Evolutionary conservation across 2,888 invertebrate genomes (phyloP), one percentile per base, ranked within the genome.

Genomic region (Onthophagus sagittarius): DNA sequence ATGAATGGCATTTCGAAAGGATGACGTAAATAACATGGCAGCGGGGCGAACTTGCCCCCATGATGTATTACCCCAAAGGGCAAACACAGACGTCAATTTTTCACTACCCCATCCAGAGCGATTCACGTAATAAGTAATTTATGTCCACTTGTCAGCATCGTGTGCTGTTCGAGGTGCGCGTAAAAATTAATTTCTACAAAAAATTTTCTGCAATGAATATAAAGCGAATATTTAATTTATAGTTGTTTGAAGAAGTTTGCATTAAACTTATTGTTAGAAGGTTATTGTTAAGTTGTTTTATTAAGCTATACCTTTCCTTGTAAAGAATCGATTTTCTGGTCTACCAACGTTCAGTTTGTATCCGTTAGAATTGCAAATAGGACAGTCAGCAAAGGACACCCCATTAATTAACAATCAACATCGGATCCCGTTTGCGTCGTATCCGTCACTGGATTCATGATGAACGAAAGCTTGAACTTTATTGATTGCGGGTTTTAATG

Each of bases 1-100:
- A 67, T 32, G 23, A 23, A 67, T 67, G 67, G 67, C 67, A 67
- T 67, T 67, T 67, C 67, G 67, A 67, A 67, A 67, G 67, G 67
- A 67, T 23, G 67, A 67, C 67, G 32, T 67, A 67, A 67, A 67
- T 67, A 31, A 67, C 67, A 31, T 67, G 67, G 23, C 23, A n/a
- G 23, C 23, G 23, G 23, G 32, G 32, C 67, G 67, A 31, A 67
- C 23, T 67, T 67, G 67, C 15, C 23, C n/a, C 67, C n/a, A n/a
- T 67, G 67, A 67, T 67, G 31, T 67, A 67, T 67, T 67, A 32
- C 67, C 23, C 31, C 67, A 23, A 23, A 67, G 23, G n/a, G 67
- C 31, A 67, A 67, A 67, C 32, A 67, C 32, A 67, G 67, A 32
- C 31, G 67, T 32, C 23, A 67, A 67, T 67, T 67, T 67, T 67